These are phyloP conservation scores for Nomada goodeniana DNA, from an alignment of 2,888 invertebrate genomes.

Conservation along the genomic window DNA sequence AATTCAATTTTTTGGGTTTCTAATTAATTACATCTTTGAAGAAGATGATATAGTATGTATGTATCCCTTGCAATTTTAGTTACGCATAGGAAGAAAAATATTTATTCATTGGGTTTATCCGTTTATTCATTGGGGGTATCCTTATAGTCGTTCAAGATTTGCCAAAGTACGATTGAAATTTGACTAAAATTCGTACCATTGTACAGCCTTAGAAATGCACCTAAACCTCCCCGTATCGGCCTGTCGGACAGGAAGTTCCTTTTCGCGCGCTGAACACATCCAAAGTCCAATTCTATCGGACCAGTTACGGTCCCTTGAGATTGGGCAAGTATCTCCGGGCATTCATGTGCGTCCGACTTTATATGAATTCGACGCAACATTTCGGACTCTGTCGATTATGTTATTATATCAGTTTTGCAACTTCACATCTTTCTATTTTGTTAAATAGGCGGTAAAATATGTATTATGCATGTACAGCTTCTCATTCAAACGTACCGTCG, in stretches of 20 bases:
- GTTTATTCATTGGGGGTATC: too few species aligned
- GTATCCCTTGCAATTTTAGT: background rate
- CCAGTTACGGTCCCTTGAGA: conserved; percentile 57
- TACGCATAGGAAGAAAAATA: background rate
- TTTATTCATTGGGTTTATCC: background rate
- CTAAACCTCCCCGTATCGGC: conserved; percentile 12
- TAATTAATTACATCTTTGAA: too few species aligned
- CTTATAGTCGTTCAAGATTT: background rate
- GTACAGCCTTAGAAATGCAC: conserved; percentile 21
- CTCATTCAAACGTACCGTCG: too few species aligned
- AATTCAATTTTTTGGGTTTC: too few species aligned
- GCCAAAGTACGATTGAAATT: conserved; percentile 28
- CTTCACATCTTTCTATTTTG: background rate
- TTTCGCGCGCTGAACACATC: conserved; percentile 48
- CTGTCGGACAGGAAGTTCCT: conserved; percentile 23
- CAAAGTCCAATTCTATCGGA: conserved; percentile 61
- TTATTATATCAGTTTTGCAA: background rate
- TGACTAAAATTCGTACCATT: conserved; percentile 35
- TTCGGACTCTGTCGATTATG: conserved; percentile 3
- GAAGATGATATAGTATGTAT: background rate
- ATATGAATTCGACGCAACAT: conserved; percentile 37
- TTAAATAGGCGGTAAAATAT: background rate
- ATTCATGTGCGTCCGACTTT: conserved; percentile 40
- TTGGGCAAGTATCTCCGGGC: conserved; percentile 39
- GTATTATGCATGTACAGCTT: background rate